phyloP scores from a whole-genome alignment of 1,140 invertebrate genomes.

The Hydropsyche tenuis region DNA sequence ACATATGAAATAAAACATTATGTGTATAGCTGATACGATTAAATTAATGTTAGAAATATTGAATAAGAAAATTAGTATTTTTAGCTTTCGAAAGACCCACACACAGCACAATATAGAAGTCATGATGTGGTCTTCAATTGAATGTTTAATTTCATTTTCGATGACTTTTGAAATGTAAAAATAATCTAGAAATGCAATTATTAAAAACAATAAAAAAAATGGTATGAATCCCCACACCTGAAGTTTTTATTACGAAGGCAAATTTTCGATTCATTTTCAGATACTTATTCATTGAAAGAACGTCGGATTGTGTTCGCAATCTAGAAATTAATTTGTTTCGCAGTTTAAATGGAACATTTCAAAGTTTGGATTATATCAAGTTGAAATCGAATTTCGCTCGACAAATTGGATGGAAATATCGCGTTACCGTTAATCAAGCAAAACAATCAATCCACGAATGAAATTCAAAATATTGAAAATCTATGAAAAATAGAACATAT shows the following conservation, averaged over 20 bases:
- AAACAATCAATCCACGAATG: no score
- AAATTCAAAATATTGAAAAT: no score
- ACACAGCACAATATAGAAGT: not conserved
- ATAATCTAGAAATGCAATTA: conserved; percentile 23
- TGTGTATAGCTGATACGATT: conserved; percentile 9
- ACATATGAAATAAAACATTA: conserved; percentile 3
- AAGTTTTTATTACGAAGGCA: no score
- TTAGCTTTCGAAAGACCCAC: conserved; percentile 1
- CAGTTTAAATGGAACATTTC: not conserved
- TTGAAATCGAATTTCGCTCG: not conserved
- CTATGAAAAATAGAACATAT: not conserved
- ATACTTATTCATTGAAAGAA: not conserved
- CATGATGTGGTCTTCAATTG: not conserved
- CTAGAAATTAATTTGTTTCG: conserved; percentile 4
- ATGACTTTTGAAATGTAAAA: conserved; percentile 12
- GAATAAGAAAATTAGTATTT: not conserved
- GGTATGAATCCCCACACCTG: no score
- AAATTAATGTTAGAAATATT: not conserved
- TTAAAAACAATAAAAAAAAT: conserved; percentile 12
- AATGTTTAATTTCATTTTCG: conserved; percentile 15
- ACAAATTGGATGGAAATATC: no score
- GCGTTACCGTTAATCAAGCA: no score
- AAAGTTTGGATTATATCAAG: not conserved
- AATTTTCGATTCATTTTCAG: no score
- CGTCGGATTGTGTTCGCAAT: not conserved